These are phyloP conservation scores for Toxostoma redivivum DNA, from an alignment of 2,113 vertebrate genomes.

Conservation along the genomic window DNA sequence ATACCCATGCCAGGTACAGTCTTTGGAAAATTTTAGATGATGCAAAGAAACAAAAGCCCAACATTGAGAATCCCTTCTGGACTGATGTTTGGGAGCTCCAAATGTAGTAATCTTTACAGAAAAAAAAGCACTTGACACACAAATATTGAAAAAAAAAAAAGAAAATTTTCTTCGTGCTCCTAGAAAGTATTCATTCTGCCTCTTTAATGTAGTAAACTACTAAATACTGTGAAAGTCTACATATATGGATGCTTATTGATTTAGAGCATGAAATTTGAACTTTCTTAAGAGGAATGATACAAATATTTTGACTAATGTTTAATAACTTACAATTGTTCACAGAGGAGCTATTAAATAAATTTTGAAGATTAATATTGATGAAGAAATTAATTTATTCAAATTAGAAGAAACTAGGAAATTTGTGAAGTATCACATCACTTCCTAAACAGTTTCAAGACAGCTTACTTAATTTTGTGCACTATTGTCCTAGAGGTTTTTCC, in stretches of 20 bases:
- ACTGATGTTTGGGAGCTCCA: background rate
- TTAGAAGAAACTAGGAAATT: background rate
- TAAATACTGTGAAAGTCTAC: background rate
- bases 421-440: background rate
- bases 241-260: background rate
- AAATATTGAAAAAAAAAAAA: background rate
- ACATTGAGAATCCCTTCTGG: background rate
- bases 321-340: background rate
- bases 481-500: background rate
- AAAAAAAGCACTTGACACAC: background rate
- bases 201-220: background rate
- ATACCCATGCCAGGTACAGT: background rate
- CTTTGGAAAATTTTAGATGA: background rate
- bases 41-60: background rate
- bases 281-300: background rate
- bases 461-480: background rate
- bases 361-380: background rate
- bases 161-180: background rate
- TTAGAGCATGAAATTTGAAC: background rate
- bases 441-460: background rate
- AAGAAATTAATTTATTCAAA: background rate
- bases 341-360: background rate
- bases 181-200: background rate
- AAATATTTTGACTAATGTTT: background rate
- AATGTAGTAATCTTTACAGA: background rate